Evolutionary conservation across 2,113 vertebrate genomes (phyloP).

Genomic region (Lichenostomus cassidix): DNA sequence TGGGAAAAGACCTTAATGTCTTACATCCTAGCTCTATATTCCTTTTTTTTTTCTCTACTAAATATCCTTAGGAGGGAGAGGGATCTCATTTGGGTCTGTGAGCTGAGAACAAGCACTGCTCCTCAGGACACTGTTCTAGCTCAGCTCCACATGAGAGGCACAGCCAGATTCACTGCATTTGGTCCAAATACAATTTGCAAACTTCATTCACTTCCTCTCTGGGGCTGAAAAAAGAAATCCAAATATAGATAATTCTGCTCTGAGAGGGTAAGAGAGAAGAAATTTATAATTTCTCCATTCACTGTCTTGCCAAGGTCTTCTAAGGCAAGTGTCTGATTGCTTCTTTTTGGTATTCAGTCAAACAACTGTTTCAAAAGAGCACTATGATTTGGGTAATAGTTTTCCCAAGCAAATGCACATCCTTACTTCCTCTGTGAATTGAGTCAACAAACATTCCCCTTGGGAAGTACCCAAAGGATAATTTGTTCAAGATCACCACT

Average conservation of each 20-base stretch:
- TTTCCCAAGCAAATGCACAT: constrained; percentile 74
- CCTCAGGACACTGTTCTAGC: background rate
- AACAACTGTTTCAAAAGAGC: constrained; percentile 70
- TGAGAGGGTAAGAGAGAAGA: constrained; percentile 36
- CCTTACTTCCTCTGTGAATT: constrained; percentile 69
- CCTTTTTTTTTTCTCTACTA: background rate
- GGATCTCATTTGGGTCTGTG: background rate
- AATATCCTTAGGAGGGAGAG: background rate
- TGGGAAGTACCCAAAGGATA: constrained; percentile 72
- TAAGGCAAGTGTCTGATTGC: constrained; percentile 61
- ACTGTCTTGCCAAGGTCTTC: constrained; percentile 61
- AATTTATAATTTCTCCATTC: constrained; percentile 57
- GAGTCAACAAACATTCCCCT: constrained; percentile 72
- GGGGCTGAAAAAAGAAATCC: constrained; percentile 40
- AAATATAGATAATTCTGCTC: constrained; percentile 58
- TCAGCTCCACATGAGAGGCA: background rate
- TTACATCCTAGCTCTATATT: background rate
- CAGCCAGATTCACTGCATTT: background rate
- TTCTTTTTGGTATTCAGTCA: constrained; percentile 72
- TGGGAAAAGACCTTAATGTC: background rate
- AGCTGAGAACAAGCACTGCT: background rate
- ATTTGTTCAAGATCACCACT: constrained; percentile 44
- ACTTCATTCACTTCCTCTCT: constrained; percentile 54
- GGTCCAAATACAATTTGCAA: constrained; percentile 32
- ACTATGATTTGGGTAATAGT: constrained; percentile 75